phyloP scores from a whole-genome alignment of 2,888 invertebrate genomes.

The Oscheius myriophilus region DNA sequence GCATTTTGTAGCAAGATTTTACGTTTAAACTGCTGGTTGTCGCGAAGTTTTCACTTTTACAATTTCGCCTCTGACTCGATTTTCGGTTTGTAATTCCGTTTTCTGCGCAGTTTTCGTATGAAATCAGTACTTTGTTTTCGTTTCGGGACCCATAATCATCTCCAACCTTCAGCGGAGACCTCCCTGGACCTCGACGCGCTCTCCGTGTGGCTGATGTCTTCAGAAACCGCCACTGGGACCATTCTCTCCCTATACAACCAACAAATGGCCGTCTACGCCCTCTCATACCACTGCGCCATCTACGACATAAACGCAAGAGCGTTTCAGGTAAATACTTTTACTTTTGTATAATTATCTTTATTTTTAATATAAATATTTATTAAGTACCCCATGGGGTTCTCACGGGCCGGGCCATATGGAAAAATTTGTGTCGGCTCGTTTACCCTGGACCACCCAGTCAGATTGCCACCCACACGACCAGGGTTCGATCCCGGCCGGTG shows the following conservation, averaged over 20 bases:
- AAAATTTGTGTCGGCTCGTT: too few relatives aligned
- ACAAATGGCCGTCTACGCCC: constrained; percentile 60
- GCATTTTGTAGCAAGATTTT: too few relatives aligned
- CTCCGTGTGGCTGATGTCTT: constrained; percentile 66
- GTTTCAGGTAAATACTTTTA: constrained; percentile 49
- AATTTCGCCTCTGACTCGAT: too few relatives aligned
- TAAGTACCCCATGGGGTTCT: too few relatives aligned
- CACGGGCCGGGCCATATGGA: too few relatives aligned
- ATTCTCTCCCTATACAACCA: constrained; percentile 61
- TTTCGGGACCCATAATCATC: background rate
- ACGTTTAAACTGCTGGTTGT: too few relatives aligned
- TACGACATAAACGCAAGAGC: constrained; percentile 65
- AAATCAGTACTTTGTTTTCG: background rate
- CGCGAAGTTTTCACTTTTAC: too few relatives aligned
- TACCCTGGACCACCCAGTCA: too few relatives aligned
- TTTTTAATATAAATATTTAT: too few relatives aligned
- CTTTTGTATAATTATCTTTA: constrained; percentile 1
- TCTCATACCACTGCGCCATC: constrained; percentile 61
- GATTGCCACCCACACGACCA: too few relatives aligned
- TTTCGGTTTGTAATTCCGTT: too few relatives aligned
- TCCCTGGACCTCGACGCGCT: constrained; percentile 58
- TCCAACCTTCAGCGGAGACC: background rate
- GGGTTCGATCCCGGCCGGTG: too few relatives aligned
- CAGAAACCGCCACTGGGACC: constrained; percentile 61
- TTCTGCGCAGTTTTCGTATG: background rate